Evolutionary conservation across 2,888 invertebrate species (phyloP).

Genomic region (Caenorhabditis virilis): DNA sequence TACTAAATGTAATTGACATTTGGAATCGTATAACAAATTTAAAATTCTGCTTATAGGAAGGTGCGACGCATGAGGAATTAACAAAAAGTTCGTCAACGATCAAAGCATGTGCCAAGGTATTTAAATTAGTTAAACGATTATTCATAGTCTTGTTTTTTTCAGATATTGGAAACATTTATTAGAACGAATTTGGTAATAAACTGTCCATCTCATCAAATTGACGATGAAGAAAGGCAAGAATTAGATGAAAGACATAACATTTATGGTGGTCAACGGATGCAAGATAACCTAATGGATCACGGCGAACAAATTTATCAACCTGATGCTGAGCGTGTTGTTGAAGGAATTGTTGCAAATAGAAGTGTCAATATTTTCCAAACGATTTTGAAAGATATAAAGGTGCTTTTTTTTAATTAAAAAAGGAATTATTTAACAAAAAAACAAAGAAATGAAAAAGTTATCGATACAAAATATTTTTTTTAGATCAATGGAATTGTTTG

Average conservation of each 20-base stretch:
- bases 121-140: too few relatives aligned
- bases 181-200: slow-evolving; percentile 17
- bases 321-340: slow-evolving; percentile 46
- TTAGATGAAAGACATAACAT: slow-evolving; percentile 1
- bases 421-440: neutral
- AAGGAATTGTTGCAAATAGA: slow-evolving; percentile 36
- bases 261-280: slow-evolving; percentile 3
- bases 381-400: slow-evolving; percentile 13
- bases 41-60: slow-evolving; percentile 3
- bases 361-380: slow-evolving; percentile 19
- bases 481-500: slow-evolving; percentile 36
- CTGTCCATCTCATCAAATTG: slow-evolving; percentile 17
- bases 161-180: slow-evolving; percentile 14
- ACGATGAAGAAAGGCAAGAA: slow-evolving; percentile 11
- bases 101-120: slow-evolving; percentile 7
- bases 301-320: slow-evolving; percentile 25
- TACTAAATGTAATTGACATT: slow-evolving; percentile 7
- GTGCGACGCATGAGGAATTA: slow-evolving; percentile 12
- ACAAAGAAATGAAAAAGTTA: neutral
- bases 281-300: slow-evolving; percentile 4
- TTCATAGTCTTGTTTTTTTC: too few relatives aligned
- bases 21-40: neutral
- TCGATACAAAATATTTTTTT: neutral
- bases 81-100: slow-evolving; percentile 10
- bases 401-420: neutral